Percentiles rank a stretch among this genome's conserved stretches.
phyloP scores from a whole-genome alignment of 2,113 vertebrate genomes.

The Centrocercus urophasianus region DNA sequence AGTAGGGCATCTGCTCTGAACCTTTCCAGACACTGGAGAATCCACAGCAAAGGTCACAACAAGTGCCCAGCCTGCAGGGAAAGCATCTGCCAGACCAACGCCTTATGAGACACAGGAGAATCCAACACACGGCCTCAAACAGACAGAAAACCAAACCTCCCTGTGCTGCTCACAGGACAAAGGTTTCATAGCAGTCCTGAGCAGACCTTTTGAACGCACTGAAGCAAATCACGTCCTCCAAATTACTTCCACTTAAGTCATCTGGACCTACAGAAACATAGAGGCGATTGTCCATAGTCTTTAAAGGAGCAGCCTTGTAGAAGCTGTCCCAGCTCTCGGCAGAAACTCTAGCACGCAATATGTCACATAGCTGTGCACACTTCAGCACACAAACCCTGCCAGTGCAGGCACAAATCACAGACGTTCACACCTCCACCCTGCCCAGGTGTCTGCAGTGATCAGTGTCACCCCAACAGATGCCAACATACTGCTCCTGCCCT shows the following conservation, averaged over 20 bases:
- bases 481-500: background rate
- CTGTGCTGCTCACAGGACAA: background rate
- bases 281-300: background rate
- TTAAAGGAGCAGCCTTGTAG: background rate
- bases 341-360: rapidly evolving
- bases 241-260: slow-evolving; percentile 45
- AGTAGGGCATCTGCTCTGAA: background rate
- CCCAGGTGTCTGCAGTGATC: background rate
- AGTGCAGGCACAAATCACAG: background rate
- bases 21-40: background rate
- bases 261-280: background rate
- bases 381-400: background rate
- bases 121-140: background rate
- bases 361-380: slow-evolving; percentile 19
- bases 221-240: slow-evolving; percentile 12
- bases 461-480: background rate
- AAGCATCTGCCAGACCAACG: background rate
- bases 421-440: background rate
- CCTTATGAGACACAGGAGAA: background rate
- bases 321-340: background rate
- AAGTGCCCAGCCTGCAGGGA: background rate
- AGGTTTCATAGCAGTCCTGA: background rate
- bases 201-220: background rate
- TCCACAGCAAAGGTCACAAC: background rate
- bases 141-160: background rate